Percentiles rank a stretch among this genome's conserved stretches.
Conservation (phyloP, 2,888 invertebrate genomes). For the Epirrhoe tristata region DNA sequence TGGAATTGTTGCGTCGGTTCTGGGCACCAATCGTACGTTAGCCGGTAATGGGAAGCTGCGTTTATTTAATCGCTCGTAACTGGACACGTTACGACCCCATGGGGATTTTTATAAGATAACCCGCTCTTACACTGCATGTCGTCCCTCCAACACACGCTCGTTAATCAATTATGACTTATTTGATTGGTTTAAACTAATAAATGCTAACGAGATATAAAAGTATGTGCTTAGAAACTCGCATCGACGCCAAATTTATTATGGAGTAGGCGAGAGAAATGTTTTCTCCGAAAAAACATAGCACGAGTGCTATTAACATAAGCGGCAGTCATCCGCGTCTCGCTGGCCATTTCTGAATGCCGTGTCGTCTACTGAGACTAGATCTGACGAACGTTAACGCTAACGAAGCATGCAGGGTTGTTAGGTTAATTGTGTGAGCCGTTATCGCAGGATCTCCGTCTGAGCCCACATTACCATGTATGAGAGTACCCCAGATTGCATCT, state of each 20-base stretch:
- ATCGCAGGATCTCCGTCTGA: slow-evolving; percentile 51
- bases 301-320: slow-evolving; percentile 11
- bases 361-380: slow-evolving; percentile 44
- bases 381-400: slow-evolving; percentile 53
- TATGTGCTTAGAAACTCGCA: slow-evolving; percentile 11
- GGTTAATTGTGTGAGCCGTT: slow-evolving; percentile 65
- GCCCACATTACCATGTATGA: slow-evolving; percentile 61
- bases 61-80: slow-evolving; percentile 83
- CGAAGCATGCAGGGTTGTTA: slow-evolving; percentile 63
- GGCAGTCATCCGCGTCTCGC: slow-evolving; percentile 30
- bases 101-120: slow-evolving; percentile 75
- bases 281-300: slow-evolving; percentile 8
- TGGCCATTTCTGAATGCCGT: slow-evolving; percentile 34
- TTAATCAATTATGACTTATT: slow-evolving; percentile 58
- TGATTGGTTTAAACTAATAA: slow-evolving; percentile 47
- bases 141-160: slow-evolving; percentile 53
- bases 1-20: slow-evolving; percentile 63
- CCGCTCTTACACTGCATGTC: slow-evolving; percentile 57
- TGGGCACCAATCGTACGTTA: slow-evolving; percentile 61
- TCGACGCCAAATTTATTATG: slow-evolving; percentile 3
- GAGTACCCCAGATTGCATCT: slow-evolving; percentile 66
- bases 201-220: slow-evolving; percentile 25
- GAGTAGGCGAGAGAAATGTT: slow-evolving; percentile 10
- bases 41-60: slow-evolving; percentile 73
- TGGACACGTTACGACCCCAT: slow-evolving; percentile 70